Conservation (phyloP, 1,140 invertebrate species). For the Charaxes varanes region DNA sequence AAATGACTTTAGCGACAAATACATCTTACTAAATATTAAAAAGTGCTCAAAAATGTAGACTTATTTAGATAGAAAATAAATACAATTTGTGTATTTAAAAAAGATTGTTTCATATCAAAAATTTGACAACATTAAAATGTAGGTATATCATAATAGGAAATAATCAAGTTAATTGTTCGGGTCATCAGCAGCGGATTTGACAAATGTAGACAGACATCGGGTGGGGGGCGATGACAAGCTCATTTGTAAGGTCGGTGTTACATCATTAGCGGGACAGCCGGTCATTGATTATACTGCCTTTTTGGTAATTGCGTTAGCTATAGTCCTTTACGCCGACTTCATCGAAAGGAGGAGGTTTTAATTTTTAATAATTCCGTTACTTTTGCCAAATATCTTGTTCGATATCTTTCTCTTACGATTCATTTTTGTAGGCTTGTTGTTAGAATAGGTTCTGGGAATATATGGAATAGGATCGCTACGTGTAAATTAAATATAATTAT, state of each 20-base stretch:
- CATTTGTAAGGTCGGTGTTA: conserved; percentile 48
- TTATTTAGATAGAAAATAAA: background rate
- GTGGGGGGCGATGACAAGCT: conserved; percentile 47
- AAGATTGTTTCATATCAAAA: too few relatives aligned
- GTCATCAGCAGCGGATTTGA: conserved; percentile 40
- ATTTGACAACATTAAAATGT: too few relatives aligned
- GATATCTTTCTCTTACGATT: background rate
- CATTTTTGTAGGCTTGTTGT: background rate
- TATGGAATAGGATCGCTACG: too few relatives aligned
- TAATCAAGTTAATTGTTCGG: conserved; percentile 41
- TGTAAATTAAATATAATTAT: too few relatives aligned
- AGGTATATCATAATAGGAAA: too few relatives aligned
- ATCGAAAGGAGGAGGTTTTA: too few relatives aligned
- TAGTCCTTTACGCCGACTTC: too few relatives aligned
- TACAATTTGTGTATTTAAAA: too few relatives aligned
- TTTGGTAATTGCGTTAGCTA: conserved; percentile 7
- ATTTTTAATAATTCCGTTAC: too few relatives aligned
- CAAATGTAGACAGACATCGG: conserved; percentile 52
- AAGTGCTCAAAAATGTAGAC: background rate
- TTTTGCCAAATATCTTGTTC: background rate
- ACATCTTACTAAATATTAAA: too few relatives aligned
- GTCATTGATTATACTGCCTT: background rate
- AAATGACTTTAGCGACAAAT: too few relatives aligned
- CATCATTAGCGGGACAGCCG: conserved; percentile 27
- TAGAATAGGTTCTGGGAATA: too few relatives aligned